Evolutionary conservation across 37 sponge, comb jelly and placozoan genomes (phyloP).

Genomic region (Haliclona indistincta): DNA sequence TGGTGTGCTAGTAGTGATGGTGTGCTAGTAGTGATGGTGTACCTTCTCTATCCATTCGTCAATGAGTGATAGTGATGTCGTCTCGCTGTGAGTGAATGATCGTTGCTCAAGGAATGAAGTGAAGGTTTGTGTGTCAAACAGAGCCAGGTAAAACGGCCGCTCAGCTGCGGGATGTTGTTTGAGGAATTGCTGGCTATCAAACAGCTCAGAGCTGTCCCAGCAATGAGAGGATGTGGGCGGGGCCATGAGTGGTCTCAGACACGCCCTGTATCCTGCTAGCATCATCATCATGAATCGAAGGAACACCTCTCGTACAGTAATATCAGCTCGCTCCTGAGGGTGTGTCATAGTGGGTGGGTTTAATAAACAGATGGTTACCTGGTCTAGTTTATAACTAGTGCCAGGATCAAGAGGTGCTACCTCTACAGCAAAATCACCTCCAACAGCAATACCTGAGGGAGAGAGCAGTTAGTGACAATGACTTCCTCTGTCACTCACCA

Average conservation of each 20-base stretch:
- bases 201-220: conserved; percentile 39
- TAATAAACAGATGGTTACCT: conserved; percentile 19
- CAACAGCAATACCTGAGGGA: conserved; percentile 42
- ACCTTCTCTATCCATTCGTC: conserved; percentile 87
- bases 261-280: conserved; percentile 62
- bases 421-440: conserved; percentile 79
- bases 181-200: conserved; percentile 67
- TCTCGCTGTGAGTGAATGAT: conserved; percentile 56
- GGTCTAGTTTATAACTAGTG: conserved; percentile 41
- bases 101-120: conserved; percentile 75
- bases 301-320: conserved; percentile 77
- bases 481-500: no score
- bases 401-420: conserved; percentile 76
- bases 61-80: conserved; percentile 69
- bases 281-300: conserved; percentile 60
- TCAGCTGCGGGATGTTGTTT: conserved; percentile 41
- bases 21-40: not conserved
- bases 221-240: conserved; percentile 26
- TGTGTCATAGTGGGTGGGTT: not conserved
- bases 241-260: conserved; percentile 40
- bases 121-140: conserved; percentile 87
- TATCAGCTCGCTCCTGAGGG: conserved; percentile 51
- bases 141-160: conserved; percentile 51
- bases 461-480: not conserved
- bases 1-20: no score